Conservation (phyloP, 2,113 vertebrate genomes). For the Chelonoidis abingdonii region DNA sequence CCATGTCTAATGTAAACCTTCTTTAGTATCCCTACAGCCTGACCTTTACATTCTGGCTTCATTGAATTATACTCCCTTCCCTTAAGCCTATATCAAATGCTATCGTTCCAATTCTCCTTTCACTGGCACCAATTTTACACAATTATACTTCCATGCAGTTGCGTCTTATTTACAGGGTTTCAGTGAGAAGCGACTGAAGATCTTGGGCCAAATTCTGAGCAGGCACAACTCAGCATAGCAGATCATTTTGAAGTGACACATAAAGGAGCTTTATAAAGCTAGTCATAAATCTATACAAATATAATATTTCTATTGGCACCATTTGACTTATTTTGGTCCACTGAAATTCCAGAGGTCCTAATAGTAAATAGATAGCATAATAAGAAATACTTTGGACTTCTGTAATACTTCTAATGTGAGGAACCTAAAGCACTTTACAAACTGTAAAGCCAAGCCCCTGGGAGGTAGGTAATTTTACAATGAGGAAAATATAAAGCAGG, state of each 20-base stretch:
- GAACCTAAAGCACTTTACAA: not conserved
- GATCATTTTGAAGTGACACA: not conserved
- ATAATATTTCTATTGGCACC: not conserved
- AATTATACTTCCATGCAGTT: not conserved
- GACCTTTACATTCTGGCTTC: not conserved
- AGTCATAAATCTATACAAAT: not conserved
- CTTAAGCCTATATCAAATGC: not conserved
- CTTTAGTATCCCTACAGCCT: too few relatives aligned
- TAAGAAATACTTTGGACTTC: not conserved
- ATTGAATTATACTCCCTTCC: not conserved
- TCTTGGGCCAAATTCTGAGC: not conserved
- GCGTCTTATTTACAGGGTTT: not conserved
- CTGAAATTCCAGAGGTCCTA: not conserved
- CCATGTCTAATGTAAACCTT: too few relatives aligned
- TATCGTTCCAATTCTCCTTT: not conserved
- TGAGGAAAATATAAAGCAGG: not conserved
- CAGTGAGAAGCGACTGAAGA: not conserved
- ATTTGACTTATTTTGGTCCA: not conserved
- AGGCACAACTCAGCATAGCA: not conserved
- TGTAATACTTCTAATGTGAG: not conserved
- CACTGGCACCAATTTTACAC: not conserved
- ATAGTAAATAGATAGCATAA: not conserved
- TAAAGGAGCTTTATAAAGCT: not conserved
- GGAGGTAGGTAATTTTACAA: not conserved
- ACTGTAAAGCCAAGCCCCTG: not conserved